Evolutionary conservation across 2,797 vertebrate genomes (phyloP).

Genomic region (Aulostomus chinensis): DNA sequence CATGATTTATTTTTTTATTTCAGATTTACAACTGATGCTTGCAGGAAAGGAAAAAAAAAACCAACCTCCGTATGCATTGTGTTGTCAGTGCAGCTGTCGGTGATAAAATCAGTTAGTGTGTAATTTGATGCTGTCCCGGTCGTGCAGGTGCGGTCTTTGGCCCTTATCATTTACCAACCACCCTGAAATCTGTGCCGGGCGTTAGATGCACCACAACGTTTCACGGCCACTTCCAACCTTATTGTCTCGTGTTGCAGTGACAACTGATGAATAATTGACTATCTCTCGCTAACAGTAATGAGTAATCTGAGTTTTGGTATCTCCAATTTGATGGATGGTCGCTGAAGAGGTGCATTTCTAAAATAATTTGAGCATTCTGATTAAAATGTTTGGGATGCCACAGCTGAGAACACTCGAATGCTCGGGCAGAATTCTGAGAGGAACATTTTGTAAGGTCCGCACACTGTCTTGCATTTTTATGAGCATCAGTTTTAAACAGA

Average conservation of each 20-base stretch:
- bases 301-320: constrained; percentile 47
- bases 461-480: constrained; percentile 6
- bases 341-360: background rate
- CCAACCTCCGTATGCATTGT: background rate
- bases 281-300: constrained; percentile 38
- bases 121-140: constrained; percentile 20
- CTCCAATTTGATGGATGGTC: constrained; percentile 21
- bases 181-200: constrained; percentile 56
- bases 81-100: background rate
- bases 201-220: background rate
- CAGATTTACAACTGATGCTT: constrained; percentile 10
- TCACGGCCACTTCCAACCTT: constrained; percentile 13
- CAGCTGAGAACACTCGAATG: no score
- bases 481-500: no score
- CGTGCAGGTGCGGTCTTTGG: constrained; percentile 21
- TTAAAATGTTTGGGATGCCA: constrained; percentile 19
- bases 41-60: no score
- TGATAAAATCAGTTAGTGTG: constrained; percentile 11
- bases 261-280: constrained; percentile 56
- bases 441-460: background rate
- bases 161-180: background rate
- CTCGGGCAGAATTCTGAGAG: no score
- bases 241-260: constrained; percentile 43
- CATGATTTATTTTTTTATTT: constrained; percentile 14
- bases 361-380: constrained; percentile 6